Conservation (phyloP, 2,113 vertebrate species). For the Pygoscelis adeliae region DNA sequence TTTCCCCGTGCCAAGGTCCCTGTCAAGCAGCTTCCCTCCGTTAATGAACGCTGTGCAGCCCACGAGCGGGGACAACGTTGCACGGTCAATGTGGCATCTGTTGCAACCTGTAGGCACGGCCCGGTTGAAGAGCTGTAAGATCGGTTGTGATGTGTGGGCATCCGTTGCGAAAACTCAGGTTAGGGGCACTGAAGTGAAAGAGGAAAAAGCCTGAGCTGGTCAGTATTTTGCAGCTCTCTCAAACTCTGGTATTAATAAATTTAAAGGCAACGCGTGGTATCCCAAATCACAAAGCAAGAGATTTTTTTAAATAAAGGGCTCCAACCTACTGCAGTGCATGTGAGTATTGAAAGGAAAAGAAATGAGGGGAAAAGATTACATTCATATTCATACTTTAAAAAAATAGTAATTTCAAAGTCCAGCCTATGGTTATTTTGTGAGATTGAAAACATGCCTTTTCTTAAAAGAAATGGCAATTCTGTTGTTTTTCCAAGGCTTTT, state of each 20-base stretch:
- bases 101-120: accelerated
- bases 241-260: background rate
- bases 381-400: background rate
- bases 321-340: no score
- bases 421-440: background rate
- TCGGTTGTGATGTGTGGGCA: background rate
- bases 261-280: background rate
- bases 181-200: accelerated
- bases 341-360: background rate
- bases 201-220: background rate
- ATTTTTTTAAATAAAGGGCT: background rate
- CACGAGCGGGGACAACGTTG: accelerated
- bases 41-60: accelerated
- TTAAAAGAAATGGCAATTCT: background rate
- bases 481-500: background rate
- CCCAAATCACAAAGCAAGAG: background rate
- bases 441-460: background rate
- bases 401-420: background rate
- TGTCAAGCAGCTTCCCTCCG: background rate
- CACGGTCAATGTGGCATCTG: accelerated
- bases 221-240: background rate
- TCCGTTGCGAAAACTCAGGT: accelerated
- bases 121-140: background rate
- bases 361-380: background rate
- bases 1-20: background rate